These are phyloP conservation scores for Oxytorus armatus DNA, from an alignment of 2,888 invertebrate genomes.

Conservation along the genomic window DNA sequence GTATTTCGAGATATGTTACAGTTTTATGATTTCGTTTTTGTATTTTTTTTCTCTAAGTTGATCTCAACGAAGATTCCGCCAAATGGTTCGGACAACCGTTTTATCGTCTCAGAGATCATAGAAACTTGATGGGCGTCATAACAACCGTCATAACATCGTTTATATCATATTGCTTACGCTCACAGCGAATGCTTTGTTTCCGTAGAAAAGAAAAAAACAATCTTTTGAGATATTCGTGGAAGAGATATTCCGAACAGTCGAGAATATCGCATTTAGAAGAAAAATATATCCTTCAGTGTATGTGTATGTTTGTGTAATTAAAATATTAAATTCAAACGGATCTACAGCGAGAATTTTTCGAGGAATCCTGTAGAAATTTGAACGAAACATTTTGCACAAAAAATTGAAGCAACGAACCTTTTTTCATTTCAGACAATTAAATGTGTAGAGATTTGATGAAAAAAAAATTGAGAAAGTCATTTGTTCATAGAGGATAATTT, in stretches of 20 bases:
- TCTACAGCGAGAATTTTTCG: too few species aligned
- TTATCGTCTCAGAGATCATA: conserved; percentile 8
- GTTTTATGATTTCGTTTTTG: background rate
- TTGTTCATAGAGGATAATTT: too few species aligned
- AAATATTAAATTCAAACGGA: background rate
- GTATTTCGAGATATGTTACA: background rate
- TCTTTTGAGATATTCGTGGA: background rate
- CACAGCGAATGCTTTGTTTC: background rate
- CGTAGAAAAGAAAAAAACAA: background rate
- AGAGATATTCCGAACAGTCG: background rate
- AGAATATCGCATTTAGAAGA: background rate
- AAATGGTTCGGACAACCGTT: conserved; percentile 26
- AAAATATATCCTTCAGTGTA: background rate
- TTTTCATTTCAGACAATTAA: too few species aligned
- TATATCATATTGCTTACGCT: background rate
- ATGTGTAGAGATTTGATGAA: too few species aligned
- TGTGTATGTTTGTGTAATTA: background rate
- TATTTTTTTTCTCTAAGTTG: background rate
- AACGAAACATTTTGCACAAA: too few species aligned
- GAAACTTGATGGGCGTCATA: conserved; percentile 24
- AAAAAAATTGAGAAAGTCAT: too few species aligned
- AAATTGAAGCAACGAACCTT: too few species aligned
- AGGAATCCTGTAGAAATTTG: too few species aligned
- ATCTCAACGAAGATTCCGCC: conserved; percentile 18
- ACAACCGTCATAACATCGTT: conserved; percentile 23